Evolutionary conservation across 2,888 invertebrate species (phyloP).

Genomic region (Leptogaster cylindrica): DNA sequence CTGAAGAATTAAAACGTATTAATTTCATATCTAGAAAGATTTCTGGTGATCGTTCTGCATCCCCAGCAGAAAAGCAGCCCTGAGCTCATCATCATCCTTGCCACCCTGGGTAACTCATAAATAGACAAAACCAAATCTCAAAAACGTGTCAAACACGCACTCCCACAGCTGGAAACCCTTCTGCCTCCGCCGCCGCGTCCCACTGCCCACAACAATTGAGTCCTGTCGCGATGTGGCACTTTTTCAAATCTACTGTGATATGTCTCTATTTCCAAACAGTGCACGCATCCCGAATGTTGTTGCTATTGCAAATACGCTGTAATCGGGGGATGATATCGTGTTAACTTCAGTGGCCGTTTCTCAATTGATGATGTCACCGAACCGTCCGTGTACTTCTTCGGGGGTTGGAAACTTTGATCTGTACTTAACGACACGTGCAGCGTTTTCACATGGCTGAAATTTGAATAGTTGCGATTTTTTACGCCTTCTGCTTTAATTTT

Average conservation of each 20-base stretch:
- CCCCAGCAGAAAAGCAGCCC: too few species aligned
- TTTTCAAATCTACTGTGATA: too few species aligned
- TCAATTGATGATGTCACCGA: neutral
- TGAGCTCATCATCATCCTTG: neutral
- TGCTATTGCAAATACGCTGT: constrained; percentile 5
- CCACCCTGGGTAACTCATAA: neutral
- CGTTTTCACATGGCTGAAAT: neutral
- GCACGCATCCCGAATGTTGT: neutral
- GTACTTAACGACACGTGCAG: constrained; percentile 18
- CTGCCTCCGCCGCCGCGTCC: too few species aligned
- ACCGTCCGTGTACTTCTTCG: neutral
- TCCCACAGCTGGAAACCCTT: constrained; percentile 6
- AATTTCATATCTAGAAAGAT: too few species aligned
- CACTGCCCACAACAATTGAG: too few species aligned
- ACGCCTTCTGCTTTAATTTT: constrained; percentile 4
- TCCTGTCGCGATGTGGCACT: too few species aligned
- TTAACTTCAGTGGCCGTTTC: constrained; percentile 9
- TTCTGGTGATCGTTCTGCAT: too few species aligned
- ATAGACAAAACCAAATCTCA: neutral
- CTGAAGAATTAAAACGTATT: too few species aligned
- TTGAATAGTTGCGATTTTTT: neutral
- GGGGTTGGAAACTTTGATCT: neutral
- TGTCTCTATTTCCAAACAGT: neutral
- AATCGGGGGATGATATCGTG: constrained; percentile 16
- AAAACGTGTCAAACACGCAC: constrained; percentile 16